Conservation (phyloP, 2,888 invertebrate species). For the Fissipunctia ypsillon region DNA sequence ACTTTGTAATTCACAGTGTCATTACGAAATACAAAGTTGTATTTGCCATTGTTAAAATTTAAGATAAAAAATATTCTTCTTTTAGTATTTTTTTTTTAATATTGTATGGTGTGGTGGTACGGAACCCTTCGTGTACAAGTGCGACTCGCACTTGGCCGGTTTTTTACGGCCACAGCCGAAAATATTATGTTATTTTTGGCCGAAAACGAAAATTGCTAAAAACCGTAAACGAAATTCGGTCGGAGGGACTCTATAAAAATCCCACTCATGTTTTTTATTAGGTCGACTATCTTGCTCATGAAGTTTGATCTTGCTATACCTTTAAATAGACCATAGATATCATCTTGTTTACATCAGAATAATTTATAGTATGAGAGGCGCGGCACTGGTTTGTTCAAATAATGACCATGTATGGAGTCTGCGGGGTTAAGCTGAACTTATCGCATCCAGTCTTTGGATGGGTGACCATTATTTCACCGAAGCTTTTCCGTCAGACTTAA, state of each 20-base stretch:
- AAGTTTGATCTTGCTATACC: too few relatives aligned
- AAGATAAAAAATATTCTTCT: too few relatives aligned
- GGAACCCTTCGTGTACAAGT: too few relatives aligned
- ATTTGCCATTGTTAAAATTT: too few relatives aligned
- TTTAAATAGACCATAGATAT: too few relatives aligned
- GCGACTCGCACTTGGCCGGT: too few relatives aligned
- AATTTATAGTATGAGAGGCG: background rate
- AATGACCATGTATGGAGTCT: background rate
- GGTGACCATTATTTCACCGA: background rate
- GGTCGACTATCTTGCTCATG: background rate
- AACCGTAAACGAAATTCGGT: background rate
- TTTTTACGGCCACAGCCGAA: background rate
- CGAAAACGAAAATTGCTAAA: background rate
- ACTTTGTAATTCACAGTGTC: too few relatives aligned
- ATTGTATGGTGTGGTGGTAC: too few relatives aligned
- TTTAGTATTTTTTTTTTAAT: too few relatives aligned
- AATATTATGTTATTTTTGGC: background rate
- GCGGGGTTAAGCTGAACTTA: background rate
- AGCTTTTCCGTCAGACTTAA: background rate
- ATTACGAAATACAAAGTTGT: too few relatives aligned
- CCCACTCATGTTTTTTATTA: background rate
- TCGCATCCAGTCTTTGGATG: background rate
- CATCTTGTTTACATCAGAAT: conserved; percentile 1
- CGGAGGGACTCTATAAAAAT: background rate
- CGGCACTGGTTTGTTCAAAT: background rate